Base-by-base conservation (phyloP, 2,113 vertebrate species). In the Recurvirostra avosetta region DNA sequence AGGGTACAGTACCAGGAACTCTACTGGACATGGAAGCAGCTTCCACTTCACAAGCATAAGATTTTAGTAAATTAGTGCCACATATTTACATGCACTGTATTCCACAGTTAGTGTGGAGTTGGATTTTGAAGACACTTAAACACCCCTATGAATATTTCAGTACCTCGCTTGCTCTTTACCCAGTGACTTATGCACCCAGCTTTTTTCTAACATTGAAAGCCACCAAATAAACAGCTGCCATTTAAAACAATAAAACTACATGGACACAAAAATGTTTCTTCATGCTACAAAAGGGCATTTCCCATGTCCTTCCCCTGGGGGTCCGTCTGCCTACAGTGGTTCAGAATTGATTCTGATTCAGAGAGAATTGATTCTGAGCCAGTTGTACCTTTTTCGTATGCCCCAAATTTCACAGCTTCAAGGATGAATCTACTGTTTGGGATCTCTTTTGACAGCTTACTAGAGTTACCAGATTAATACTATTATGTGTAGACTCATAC, bases 101-200 rank as follows among this genome's bases (percentile, higher is more conserved):
- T 92, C 58, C 30, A 15, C 4, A 73, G 38, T 34, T 88, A 72
- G 27, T 3, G 18, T n/a, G 19, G 29, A 86, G 3, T 0, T 67
- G 52, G 59, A 55, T 47, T 89, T 63, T 92, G 56, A 88, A 55
- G 62, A 26, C 20, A 14, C 8, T 17, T 74, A 34, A 84, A 53
- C 17, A 58, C 1, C 3, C 3, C 1, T n/a, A 3, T 27, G 8
- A 25, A 52, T 77, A 53, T 63, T 62, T 78, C 58, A 66, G 38
- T 55, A 78, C 36, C 9, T 73, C 2, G 0, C 11, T 45, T 81
- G 32, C 15, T 41, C 52, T 67, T 77, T 55, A 62, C 8, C 9
- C 15, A 41, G 20, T n/a, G 17, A 84, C 8, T 68, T 61, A 40
- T 1, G 0, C 5, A 3, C 11, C 11, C 22, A 38, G 5, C 11